Evolutionary conservation across 2,797 vertebrate genomes (phyloP), one percentile per base, ranked within the genome.

Genomic region (Danio aesculapii): DNA sequence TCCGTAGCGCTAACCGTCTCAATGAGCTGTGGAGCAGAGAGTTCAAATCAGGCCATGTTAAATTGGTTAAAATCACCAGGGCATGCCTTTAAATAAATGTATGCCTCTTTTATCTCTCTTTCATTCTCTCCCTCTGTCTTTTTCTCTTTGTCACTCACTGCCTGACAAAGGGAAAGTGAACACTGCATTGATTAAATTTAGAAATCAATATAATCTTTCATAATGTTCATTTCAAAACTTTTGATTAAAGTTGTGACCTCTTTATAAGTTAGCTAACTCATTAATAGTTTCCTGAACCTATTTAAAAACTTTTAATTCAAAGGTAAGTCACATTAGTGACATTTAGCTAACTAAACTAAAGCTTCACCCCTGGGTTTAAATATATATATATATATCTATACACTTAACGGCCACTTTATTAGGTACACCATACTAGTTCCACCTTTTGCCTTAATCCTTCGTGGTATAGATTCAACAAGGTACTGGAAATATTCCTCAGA

Each of bases 1-100:
- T 99, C 98, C 89, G 97, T 94, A 0, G 97, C 97, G 12, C 95
- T 97, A 76, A 99, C 93, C 47, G 95, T 99, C 88, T 97, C 94
- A 80, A 99, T 96, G 76, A 96, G 92, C 98, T 99, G 87, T 43
- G 67, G 12, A 76, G 53, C 53, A 72, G 11, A 83, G 17, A 49
- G 78, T 59, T 63, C 77, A 84, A 46, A 83, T 79, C 76, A 71
- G 70, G 49, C 41, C 53, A 62, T 67, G 19, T 17, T 75, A 75
- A 73, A 62, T 55, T 75, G 41, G 52, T 44, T 5, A 52, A 82
- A 44, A 73, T 63, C 52, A 74, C 53, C 30, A 53, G 71, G 21
- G 79, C 58, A 78, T 57, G 62, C 47, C 81, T 13, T 46, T 6
- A 81, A 61, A 79, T 43, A 52, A 13, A 68, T 21, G 21, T 30